These are phyloP conservation scores for Sebastes paucispinis DNA, from an alignment of 2,797 vertebrate species.

Conservation along the genomic window DNA sequence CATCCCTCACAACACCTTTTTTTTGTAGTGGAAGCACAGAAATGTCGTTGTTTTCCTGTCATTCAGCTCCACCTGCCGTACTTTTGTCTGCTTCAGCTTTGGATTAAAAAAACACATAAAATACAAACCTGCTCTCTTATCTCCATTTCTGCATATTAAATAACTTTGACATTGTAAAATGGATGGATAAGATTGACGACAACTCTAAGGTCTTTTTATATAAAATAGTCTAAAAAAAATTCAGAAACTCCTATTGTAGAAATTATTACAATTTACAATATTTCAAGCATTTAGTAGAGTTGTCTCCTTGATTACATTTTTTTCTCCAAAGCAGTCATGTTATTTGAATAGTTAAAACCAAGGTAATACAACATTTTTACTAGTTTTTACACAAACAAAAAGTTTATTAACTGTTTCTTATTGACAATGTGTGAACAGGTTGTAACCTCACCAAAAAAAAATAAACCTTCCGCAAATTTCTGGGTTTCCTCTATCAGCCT, in stretches of 20 bases:
- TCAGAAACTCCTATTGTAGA: not conserved
- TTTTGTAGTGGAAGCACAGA: conserved; percentile 60
- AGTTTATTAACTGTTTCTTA: too few species aligned
- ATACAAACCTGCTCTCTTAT: conserved; percentile 10
- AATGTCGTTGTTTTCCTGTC: conserved; percentile 27
- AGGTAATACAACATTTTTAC: not conserved
- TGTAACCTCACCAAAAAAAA: too few species aligned
- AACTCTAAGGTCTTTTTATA: not conserved
- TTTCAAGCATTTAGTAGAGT: not conserved
- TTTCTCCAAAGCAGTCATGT: not conserved
- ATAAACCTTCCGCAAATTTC: too few species aligned
- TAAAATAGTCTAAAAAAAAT: not conserved
- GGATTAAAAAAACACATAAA: conserved; percentile 80
- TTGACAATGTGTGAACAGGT: too few species aligned
- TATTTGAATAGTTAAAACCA: not conserved
- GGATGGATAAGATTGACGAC: not conserved
- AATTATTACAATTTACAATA: not conserved
- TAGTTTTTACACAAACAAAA: too few species aligned
- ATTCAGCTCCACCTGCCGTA: conserved; percentile 75
- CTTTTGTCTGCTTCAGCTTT: conserved; percentile 82
- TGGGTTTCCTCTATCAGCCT: too few species aligned
- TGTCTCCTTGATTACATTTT: not conserved
- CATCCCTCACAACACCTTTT: conserved; percentile 24
- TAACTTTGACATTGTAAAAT: not conserved
- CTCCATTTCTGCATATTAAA: not conserved